Evolutionary conservation across 2,797 vertebrate species (phyloP).

Genomic region (Scolopax rusticola): DNA sequence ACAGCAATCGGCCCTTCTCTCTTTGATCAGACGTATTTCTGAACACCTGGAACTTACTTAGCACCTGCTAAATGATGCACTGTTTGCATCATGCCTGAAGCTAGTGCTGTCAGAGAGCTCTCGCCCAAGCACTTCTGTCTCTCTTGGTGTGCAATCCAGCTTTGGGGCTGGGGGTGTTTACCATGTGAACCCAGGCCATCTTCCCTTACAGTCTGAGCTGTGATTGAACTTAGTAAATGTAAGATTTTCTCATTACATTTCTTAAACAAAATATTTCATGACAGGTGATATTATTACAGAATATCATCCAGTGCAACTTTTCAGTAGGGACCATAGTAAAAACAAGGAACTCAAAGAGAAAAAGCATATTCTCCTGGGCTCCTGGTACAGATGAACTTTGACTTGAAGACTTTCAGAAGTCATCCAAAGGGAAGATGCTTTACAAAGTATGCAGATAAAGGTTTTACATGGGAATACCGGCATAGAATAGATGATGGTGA

Average conservation of each 20-base stretch:
- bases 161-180: background rate
- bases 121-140: background rate
- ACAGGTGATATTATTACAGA: background rate
- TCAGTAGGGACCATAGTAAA: background rate
- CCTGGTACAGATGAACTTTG: background rate
- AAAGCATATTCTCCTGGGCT: background rate
- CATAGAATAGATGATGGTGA: background rate
- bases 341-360: background rate
- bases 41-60: background rate
- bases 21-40: background rate
- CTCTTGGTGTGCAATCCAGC: rapidly evolving
- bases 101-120: background rate
- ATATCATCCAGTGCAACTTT: background rate
- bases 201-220: background rate
- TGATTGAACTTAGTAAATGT: background rate
- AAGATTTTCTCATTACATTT: background rate
- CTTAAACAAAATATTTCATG: background rate
- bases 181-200: background rate
- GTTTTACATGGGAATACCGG: background rate
- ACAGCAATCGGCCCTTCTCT: background rate
- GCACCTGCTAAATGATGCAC: background rate
- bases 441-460: background rate
- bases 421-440: background rate
- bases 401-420: background rate
- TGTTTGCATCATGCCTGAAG: background rate